Base-by-base conservation (phyloP, 1,140 invertebrate genomes). In the Drosophila virilis region DNA sequence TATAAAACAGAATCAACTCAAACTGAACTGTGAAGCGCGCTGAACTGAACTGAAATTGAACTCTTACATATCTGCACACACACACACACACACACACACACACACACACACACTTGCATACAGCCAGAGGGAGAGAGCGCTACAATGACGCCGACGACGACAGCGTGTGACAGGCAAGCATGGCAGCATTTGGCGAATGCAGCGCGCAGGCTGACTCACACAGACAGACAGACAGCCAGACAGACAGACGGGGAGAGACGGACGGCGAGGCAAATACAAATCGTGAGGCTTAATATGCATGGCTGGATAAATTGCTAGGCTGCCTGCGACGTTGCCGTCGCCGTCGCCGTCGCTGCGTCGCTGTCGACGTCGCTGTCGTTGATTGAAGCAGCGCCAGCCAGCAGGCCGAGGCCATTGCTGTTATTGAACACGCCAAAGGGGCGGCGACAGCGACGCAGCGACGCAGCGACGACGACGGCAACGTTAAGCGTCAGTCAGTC, bases 261-360 rank as follows among this genome's bases (percentile, higher is more conserved):
- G 15, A 61, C 35, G 33, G 50, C 17, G 81, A 74, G 60, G 78
- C 80, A 89, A 83, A 89, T 86, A 86, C 83, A 88, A 88, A 88
- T 89, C 83, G 83, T 88, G 83, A 88, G 83, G 83, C 84, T 88
- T 88, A 89, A 88, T 88, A 88, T 88, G 83, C 83, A 88, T 88
- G 84, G 83, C 84, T 88, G 83, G 80, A 89, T 88, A 88, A 88
- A 88, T 88, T 88, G 83, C 83, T 89, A 72, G 84, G 80, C 85
- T 77, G 79, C 75, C 72, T 66, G 65, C 48, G 82, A 74, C 83
- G 72, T 64, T 2, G 22, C 22, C 52, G 51, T 8, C 46, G 81
- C 66, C 82, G 72, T 66, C 54, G 58, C 8, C 10, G 37, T 38
- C 40, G 40, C 40, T 15, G 66, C 82, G 72, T 66, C 54, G 58